Evolutionary conservation across 2,888 invertebrate species (phyloP).

Genomic region (Meghimatium bilineatum): DNA sequence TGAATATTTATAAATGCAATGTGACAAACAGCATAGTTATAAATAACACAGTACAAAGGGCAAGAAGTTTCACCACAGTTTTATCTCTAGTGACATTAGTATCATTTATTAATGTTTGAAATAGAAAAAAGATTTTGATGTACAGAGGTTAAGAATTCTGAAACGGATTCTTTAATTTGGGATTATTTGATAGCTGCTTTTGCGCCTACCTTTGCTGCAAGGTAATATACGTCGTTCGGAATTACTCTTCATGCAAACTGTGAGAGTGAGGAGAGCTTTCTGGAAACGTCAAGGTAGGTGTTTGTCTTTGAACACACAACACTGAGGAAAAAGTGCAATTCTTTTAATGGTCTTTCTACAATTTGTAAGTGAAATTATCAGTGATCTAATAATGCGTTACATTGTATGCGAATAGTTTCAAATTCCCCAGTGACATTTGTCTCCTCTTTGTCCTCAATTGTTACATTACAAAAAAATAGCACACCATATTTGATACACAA

Average conservation of each 20-base stretch:
- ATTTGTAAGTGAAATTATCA: neutral
- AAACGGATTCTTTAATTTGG: constrained; percentile 21
- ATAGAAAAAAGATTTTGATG: neutral
- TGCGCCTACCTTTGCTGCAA: constrained; percentile 32
- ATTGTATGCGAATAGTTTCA: too few relatives aligned
- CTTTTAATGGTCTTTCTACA: neutral
- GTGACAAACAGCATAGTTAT: neutral
- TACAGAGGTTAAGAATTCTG: neutral
- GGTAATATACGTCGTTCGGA: constrained; percentile 39
- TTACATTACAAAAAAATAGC: too few relatives aligned
- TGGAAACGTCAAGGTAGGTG: constrained; percentile 33
- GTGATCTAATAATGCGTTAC: too few relatives aligned
- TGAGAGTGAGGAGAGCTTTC: constrained; percentile 35
- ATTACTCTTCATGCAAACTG: constrained; percentile 43
- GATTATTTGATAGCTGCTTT: constrained; percentile 36
- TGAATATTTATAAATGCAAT: neutral
- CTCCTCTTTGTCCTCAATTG: too few relatives aligned
- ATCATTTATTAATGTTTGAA: neutral
- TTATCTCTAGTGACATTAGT: neutral
- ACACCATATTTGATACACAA: too few relatives aligned
- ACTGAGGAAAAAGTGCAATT: neutral
- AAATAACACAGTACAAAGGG: neutral
- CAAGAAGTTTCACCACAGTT: constrained; percentile 21
- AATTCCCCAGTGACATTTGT: too few relatives aligned
- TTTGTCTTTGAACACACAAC: neutral